A percentile compares a stretch with the other conserved stretches of the same genome.
Evolutionary conservation across 2,888 invertebrate species (phyloP).

Genomic region (Caenorhabditis becei): DNA sequence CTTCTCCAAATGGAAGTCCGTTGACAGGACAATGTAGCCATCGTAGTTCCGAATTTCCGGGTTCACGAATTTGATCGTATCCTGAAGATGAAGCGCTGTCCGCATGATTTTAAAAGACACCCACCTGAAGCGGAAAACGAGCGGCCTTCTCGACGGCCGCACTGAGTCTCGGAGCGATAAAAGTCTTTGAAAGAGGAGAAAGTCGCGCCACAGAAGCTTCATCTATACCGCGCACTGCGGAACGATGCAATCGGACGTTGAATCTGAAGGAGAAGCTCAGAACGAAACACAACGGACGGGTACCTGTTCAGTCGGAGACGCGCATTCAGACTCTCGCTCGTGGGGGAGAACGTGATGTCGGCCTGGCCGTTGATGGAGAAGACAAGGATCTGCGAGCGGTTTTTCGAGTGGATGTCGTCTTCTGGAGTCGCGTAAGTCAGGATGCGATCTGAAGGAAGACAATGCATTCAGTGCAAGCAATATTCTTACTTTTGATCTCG

Average conservation of each 20-base stretch:
- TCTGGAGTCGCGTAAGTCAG: constrained; percentile 74
- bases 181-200: constrained; percentile 79
- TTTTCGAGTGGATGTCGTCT: constrained; percentile 35
- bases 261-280: constrained; percentile 47
- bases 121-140: constrained; percentile 78
- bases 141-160: constrained; percentile 76
- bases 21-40: constrained; percentile 76
- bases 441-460: constrained; percentile 72
- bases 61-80: constrained; percentile 74
- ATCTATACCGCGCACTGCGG: constrained; percentile 75
- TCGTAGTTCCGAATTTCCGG: constrained; percentile 73
- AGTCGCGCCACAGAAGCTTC: constrained; percentile 75
- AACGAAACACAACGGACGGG: not conserved
- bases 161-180: constrained; percentile 77
- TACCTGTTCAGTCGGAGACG: constrained; percentile 76
- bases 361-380: constrained; percentile 79
- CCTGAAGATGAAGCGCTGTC: constrained; percentile 59
- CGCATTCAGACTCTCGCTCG: constrained; percentile 71
- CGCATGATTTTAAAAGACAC: not conserved
- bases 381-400: constrained; percentile 75
- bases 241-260: constrained; percentile 76
- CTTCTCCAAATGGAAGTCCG: constrained; percentile 77
- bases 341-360: constrained; percentile 74
- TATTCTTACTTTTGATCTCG: constrained; percentile 72
- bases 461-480: constrained; percentile 1